These are phyloP conservation scores for Apogon talboti DNA, from an alignment of 2,797 vertebrate genomes.

Conservation along the genomic window DNA sequence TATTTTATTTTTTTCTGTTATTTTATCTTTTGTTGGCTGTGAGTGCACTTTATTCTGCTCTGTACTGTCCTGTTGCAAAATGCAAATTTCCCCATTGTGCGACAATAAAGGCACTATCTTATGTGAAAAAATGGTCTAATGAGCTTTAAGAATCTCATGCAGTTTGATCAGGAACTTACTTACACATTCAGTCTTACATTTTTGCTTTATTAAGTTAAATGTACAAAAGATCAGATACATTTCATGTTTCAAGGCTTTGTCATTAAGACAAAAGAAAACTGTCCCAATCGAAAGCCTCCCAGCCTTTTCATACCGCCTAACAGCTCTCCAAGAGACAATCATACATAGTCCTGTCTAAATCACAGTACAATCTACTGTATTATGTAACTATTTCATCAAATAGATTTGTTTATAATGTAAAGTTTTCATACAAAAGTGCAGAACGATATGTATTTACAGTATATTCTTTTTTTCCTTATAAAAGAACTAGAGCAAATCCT, in stretches of 20 bases:
- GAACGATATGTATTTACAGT: slow-evolving; percentile 84
- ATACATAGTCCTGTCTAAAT: slow-evolving; percentile 66
- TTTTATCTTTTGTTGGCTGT: no score
- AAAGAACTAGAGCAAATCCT: slow-evolving; percentile 72
- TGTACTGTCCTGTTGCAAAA: no score
- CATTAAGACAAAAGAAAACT: slow-evolving; percentile 79
- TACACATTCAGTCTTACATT: slow-evolving; percentile 60
- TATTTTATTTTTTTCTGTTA: no score
- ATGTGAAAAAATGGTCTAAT: not conserved
- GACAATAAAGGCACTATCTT: not conserved
- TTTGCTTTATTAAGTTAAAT: slow-evolving; percentile 87
- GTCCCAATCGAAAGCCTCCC: slow-evolving; percentile 81
- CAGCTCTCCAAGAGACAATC: slow-evolving; percentile 66
- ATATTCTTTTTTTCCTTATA: slow-evolving; percentile 65
- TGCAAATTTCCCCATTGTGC: no score
- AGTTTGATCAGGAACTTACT: slow-evolving; percentile 14
- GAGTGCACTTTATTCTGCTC: no score
- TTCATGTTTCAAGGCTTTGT: slow-evolving; percentile 82
- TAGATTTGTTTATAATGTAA: slow-evolving; percentile 81
- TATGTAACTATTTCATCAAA: slow-evolving; percentile 71
- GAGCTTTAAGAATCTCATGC: no score
- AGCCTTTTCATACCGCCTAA: slow-evolving; percentile 63
- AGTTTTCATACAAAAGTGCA: slow-evolving; percentile 82
- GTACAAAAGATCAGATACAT: slow-evolving; percentile 85
- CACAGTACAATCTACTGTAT: slow-evolving; percentile 77